These are phyloP conservation scores for Drosophila lutescens DNA, from an alignment of 2,888 invertebrate genomes.

Conservation along the genomic window DNA sequence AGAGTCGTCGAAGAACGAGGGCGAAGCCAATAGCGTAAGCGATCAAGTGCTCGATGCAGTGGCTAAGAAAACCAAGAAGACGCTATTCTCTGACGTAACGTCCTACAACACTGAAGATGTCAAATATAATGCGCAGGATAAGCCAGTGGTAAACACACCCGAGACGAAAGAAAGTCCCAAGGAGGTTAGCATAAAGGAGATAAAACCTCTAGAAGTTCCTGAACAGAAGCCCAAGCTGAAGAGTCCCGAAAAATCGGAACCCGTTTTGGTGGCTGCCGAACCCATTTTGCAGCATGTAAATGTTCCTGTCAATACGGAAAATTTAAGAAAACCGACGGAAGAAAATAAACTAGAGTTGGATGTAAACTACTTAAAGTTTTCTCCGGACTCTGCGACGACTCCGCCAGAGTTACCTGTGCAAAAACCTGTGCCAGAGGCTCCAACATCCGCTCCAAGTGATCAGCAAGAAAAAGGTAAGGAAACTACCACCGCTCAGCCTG, in stretches of 20 bases:
- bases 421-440: not conserved
- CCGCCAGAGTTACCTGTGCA: not conserved
- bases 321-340: not conserved
- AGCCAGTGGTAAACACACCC: not conserved
- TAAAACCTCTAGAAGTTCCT: conserved; percentile 1
- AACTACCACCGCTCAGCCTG: not conserved
- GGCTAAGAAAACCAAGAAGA: conserved; percentile 84
- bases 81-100: conserved; percentile 75
- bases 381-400: conserved; percentile 12
- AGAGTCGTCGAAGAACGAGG: conserved; percentile 27
- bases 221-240: conserved; percentile 22
- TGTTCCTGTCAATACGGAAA: conserved; percentile 5
- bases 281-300: not conserved
- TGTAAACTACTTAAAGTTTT: conserved; percentile 19
- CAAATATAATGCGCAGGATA: conserved; percentile 6
- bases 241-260: conserved; percentile 22
- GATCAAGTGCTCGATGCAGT: conserved; percentile 82
- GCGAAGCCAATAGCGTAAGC: conserved; percentile 51
- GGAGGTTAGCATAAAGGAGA: conserved; percentile 14
- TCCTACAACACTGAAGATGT: conserved; percentile 42
- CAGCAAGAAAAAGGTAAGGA: conserved; percentile 13
- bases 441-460: not conserved
- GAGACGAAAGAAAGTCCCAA: conserved; percentile 18
- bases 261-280: not conserved
- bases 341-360: conserved; percentile 29